Evolutionary conservation across 92 coral and sea anemone genomes (phyloP).

Genomic region (Muricea muricata): DNA sequence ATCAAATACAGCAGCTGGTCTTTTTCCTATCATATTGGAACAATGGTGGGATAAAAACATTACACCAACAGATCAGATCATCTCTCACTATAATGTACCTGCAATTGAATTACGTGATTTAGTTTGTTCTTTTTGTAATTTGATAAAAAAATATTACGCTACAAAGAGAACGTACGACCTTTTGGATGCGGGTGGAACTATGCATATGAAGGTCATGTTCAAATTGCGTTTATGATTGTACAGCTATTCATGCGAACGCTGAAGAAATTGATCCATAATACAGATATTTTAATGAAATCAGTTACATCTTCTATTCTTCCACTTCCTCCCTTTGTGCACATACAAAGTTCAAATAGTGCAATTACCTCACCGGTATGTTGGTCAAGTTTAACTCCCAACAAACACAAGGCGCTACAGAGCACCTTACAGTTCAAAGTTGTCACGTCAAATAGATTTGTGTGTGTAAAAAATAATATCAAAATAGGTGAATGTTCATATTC

Average conservation of each 20-base stretch:
- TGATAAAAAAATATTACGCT: slow-evolving; percentile 18
- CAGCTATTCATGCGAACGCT: slow-evolving; percentile 18
- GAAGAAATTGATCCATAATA: slow-evolving; percentile 9
- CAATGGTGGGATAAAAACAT: slow-evolving; percentile 79
- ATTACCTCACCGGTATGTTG: slow-evolving; percentile 65
- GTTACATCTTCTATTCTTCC: background rate
- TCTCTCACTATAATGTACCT: slow-evolving; percentile 57
- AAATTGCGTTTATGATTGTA: slow-evolving; percentile 67
- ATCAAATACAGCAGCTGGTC: slow-evolving; percentile 87
- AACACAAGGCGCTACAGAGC: slow-evolving; percentile 16
- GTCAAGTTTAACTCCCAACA: slow-evolving; percentile 73
- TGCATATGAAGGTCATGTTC: slow-evolving; percentile 65
- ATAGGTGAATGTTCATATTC: background rate
- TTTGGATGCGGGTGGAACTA: background rate
- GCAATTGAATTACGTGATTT: slow-evolving; percentile 67
- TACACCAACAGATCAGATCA: slow-evolving; percentile 42
- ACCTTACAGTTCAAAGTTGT: slow-evolving; percentile 34
- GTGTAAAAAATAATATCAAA: background rate
- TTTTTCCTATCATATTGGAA: slow-evolving; percentile 64
- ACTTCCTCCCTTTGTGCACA: slow-evolving; percentile 14
- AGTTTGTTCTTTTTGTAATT: slow-evolving; percentile 54
- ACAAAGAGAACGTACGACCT: background rate
- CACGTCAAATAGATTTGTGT: slow-evolving; percentile 25
- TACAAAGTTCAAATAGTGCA: background rate
- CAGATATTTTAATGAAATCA: background rate